Evolutionary conservation across 2,113 vertebrate genomes (phyloP).

Genomic region (Megaceryle maxima): DNA sequence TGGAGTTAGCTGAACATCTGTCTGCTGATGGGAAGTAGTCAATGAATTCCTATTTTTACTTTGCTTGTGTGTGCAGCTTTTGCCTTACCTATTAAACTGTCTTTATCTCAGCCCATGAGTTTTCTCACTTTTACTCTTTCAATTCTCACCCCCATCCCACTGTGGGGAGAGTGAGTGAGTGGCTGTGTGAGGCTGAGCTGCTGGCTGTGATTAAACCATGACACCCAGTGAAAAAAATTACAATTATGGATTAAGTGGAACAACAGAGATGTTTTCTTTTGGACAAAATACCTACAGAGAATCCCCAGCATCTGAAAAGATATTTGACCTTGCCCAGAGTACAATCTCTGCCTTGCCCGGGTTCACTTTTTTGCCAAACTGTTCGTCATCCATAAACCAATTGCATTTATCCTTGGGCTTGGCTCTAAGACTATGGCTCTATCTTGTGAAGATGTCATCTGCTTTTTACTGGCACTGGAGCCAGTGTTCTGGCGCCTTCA

Average conservation of each 20-base stretch:
- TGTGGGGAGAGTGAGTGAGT: neutral
- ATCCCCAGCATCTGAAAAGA: neutral
- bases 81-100: neutral
- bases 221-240: neutral
- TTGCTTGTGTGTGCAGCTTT: neutral
- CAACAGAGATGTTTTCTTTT: neutral
- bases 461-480: neutral
- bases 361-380: neutral
- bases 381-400: neutral
- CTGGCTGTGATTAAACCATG: neutral
- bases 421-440: neutral
- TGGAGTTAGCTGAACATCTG: neutral
- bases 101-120: neutral
- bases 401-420: conserved; percentile 15
- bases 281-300: neutral
- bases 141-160: neutral
- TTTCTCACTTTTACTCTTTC: neutral
- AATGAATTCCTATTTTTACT: neutral
- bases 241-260: neutral
- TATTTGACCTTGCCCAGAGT: conserved; percentile 17
- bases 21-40: neutral
- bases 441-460: neutral
- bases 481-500: neutral
- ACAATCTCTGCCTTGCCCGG: neutral
- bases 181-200: neutral